phyloP scores from a whole-genome alignment of 35 echinoderm and acorn worm genomes.

The Diadema setosum region DNA sequence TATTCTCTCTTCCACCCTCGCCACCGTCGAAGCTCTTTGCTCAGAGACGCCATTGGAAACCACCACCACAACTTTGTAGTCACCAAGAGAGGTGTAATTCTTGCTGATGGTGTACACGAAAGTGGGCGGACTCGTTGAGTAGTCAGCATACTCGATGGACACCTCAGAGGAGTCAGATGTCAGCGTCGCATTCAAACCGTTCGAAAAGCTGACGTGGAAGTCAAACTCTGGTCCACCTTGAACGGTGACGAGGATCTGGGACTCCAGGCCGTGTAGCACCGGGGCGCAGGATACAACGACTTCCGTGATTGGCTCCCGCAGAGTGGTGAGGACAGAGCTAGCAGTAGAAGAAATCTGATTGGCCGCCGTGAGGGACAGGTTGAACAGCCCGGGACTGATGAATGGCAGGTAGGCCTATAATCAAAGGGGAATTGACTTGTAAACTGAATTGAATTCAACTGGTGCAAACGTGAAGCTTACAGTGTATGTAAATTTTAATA shows the following conservation, averaged over 20 bases:
- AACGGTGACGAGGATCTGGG: slow-evolving; percentile 34
- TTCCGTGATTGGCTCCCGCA: slow-evolving; percentile 70
- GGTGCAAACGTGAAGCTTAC: no score
- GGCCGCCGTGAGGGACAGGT: slow-evolving; percentile 63
- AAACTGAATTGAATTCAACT: no score
- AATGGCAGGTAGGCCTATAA: slow-evolving; percentile 55
- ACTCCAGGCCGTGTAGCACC: slow-evolving; percentile 38
- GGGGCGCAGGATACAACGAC: slow-evolving; percentile 21
- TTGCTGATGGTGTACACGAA: slow-evolving; percentile 44
- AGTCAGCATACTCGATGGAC: not conserved
- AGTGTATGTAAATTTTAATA: no score
- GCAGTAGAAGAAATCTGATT: slow-evolving; percentile 48
- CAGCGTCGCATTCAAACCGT: not conserved
- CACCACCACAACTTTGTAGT: slow-evolving; percentile 30
- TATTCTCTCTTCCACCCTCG: slow-evolving; percentile 70
- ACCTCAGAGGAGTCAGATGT: not conserved
- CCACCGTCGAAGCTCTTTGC: not conserved
- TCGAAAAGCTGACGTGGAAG: slow-evolving; percentile 63
- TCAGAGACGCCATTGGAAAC: slow-evolving; percentile 68
- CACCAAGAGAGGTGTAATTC: slow-evolving; percentile 45
- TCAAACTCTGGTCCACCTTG: slow-evolving; percentile 57
- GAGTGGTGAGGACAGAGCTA: slow-evolving; percentile 25
- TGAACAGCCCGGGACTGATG: slow-evolving; percentile 54
- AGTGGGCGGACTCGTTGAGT: not conserved
- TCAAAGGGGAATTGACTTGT: not conserved